A percentile compares a stretch with the other conserved stretches of the same genome.
Conservation (phyloP, 1,140 invertebrate genomes). For the Pseudomyrmex cubaensis region DNA sequence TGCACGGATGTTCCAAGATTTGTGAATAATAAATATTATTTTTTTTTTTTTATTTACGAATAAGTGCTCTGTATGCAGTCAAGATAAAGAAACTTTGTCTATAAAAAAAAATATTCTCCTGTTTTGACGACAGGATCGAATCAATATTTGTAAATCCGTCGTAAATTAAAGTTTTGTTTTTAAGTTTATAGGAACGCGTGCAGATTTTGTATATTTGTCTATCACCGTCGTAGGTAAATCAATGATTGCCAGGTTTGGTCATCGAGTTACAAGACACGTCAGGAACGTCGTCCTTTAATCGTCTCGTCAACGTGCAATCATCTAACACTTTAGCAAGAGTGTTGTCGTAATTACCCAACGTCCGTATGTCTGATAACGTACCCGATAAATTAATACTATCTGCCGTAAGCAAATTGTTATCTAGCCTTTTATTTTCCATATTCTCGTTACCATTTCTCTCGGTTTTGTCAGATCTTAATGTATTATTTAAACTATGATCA, state of each 20-base stretch:
- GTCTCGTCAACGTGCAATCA: constrained; percentile 76
- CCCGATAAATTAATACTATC: constrained; percentile 77
- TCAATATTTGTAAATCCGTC: constrained; percentile 15
- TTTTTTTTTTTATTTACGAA: background rate
- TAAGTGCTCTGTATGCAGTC: background rate
- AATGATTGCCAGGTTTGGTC: constrained; percentile 77
- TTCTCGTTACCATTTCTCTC: constrained; percentile 80
- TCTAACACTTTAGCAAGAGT: constrained; percentile 70
- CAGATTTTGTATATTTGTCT: constrained; percentile 46
- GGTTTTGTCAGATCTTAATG: constrained; percentile 78
- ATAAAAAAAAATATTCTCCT: background rate
- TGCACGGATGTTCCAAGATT: too few species aligned
- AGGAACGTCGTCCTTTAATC: constrained; percentile 75
- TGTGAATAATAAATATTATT: too few species aligned
- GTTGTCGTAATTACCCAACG: constrained; percentile 80
- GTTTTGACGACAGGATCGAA: background rate
- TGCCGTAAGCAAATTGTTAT: constrained; percentile 67
- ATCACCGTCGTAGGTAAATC: constrained; percentile 57
- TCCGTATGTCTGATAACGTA: constrained; percentile 73
- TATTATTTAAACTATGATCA: constrained; percentile 80
- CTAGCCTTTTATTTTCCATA: constrained; percentile 77
- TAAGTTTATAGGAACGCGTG: constrained; percentile 60
- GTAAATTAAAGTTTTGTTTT: constrained; percentile 16
- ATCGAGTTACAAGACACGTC: constrained; percentile 79
- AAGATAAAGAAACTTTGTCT: background rate